Evolutionary conservation across 2,888 invertebrate genomes (phyloP).

Genomic region (Ditylenchus weischeri): DNA sequence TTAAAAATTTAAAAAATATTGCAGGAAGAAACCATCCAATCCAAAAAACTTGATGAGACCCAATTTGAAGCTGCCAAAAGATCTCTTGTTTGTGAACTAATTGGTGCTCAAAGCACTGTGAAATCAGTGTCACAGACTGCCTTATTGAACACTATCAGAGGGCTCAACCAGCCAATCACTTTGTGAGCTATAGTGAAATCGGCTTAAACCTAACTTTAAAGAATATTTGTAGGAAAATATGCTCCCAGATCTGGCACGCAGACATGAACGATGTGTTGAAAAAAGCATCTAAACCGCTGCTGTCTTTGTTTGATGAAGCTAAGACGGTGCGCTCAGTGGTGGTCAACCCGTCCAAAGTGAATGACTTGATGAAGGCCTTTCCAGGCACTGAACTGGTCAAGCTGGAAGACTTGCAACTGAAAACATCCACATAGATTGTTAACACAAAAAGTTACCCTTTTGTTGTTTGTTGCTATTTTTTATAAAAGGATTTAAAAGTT

Average conservation of each 20-base stretch:
- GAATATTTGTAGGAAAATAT: constrained; percentile 38
- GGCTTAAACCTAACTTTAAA: neutral
- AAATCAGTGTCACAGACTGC: constrained; percentile 73
- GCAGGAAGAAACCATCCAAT: constrained; percentile 60
- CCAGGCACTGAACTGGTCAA: constrained; percentile 24
- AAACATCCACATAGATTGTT: no score
- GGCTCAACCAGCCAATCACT: constrained; percentile 60
- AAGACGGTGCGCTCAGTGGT: constrained; percentile 40
- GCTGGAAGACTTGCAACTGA: constrained; percentile 27
- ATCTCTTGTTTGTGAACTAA: constrained; percentile 80
- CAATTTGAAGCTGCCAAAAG: constrained; percentile 79
- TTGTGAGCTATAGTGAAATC: constrained; percentile 30
- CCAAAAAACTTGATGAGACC: constrained; percentile 69
- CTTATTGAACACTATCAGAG: constrained; percentile 72
- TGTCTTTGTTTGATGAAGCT: constrained; percentile 42
- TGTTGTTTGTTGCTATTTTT: no score
- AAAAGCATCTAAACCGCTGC: constrained; percentile 40
- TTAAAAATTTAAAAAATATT: neutral
- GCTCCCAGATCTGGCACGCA: constrained; percentile 46
- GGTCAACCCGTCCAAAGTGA: constrained; percentile 44
- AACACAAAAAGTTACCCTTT: no score
- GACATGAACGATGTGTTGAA: constrained; percentile 40
- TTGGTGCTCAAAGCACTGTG: constrained; percentile 76
- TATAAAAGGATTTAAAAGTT: no score
- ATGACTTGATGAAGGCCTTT: constrained; percentile 39